Conservation (phyloP, 2,113 vertebrate species). For the Urocitellus parryii region DNA sequence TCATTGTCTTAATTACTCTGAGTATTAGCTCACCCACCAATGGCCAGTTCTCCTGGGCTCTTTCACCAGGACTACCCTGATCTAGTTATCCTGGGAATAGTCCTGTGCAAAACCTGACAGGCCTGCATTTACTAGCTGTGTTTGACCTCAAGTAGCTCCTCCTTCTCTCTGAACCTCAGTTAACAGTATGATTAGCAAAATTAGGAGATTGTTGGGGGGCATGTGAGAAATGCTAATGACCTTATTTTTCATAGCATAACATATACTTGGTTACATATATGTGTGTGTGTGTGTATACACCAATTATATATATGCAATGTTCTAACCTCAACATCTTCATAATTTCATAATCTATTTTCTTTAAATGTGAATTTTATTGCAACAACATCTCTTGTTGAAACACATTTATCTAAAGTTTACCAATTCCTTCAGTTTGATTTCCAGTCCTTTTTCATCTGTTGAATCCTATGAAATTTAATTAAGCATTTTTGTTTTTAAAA, state of each 20-base stretch:
- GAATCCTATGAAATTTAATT: neutral
- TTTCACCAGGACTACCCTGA: too few relatives aligned
- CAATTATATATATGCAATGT: neutral
- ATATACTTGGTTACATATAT: too few relatives aligned
- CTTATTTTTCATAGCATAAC: neutral
- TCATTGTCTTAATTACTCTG: too few relatives aligned
- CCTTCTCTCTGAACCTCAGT: neutral
- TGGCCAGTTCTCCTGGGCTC: too few relatives aligned
- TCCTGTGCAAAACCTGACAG: neutral
- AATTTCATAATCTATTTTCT: constrained; percentile 21
- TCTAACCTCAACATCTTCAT: neutral
- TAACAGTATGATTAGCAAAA: neutral
- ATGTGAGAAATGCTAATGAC: neutral
- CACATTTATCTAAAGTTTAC: neutral
- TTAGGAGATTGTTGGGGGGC: neutral
- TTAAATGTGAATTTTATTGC: neutral
- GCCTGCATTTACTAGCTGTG: neutral
- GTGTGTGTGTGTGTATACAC: too few relatives aligned
- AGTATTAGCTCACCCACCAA: too few relatives aligned
- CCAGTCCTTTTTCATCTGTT: neutral
- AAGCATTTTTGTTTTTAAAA: neutral
- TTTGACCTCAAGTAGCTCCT: neutral
- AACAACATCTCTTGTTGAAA: neutral
- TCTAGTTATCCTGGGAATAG: too few relatives aligned
- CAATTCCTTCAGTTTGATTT: neutral